Evolutionary conservation across 2,888 invertebrate species (phyloP).

Genomic region (Polyommatus iphigenia): DNA sequence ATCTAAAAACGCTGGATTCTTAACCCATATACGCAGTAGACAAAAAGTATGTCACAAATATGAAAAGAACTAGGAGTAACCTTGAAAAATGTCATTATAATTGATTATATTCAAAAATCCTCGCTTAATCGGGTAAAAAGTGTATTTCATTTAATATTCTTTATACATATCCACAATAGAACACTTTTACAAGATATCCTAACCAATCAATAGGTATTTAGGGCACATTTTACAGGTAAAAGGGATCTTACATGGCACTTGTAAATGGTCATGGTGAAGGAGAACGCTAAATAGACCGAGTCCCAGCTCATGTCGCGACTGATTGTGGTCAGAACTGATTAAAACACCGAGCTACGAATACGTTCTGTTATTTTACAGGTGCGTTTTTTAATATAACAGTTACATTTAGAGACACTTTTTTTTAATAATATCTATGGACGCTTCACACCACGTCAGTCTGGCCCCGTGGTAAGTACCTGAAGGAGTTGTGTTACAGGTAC

Average conservation of each 20-base stretch:
- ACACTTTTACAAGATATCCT: background rate
- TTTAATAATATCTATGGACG: too few species aligned
- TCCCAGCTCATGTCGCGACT: constrained; percentile 54
- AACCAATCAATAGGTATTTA: background rate
- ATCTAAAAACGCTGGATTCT: too few species aligned
- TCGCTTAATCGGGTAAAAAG: too few species aligned
- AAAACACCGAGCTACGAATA: constrained; percentile 34
- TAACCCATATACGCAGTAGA: background rate
- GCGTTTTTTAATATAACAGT: too few species aligned
- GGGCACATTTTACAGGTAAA: background rate
- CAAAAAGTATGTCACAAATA: background rate
- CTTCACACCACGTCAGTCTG: too few species aligned
- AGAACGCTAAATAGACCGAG: constrained; percentile 49
- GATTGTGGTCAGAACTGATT: constrained; percentile 39
- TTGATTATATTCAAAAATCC: background rate
- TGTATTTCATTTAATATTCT: too few species aligned
- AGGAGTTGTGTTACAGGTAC: too few species aligned
- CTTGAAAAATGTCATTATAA: background rate
- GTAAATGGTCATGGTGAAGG: constrained; percentile 46
- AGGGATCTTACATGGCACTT: constrained; percentile 58
- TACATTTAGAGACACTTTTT: too few species aligned
- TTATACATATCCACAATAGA: background rate
- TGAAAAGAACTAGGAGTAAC: background rate
- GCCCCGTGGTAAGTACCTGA: too few species aligned
- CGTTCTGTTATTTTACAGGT: background rate